These are phyloP conservation scores for Phyllotreta striolata DNA, from an alignment of 2,888 invertebrate species.

Conservation along the genomic window DNA sequence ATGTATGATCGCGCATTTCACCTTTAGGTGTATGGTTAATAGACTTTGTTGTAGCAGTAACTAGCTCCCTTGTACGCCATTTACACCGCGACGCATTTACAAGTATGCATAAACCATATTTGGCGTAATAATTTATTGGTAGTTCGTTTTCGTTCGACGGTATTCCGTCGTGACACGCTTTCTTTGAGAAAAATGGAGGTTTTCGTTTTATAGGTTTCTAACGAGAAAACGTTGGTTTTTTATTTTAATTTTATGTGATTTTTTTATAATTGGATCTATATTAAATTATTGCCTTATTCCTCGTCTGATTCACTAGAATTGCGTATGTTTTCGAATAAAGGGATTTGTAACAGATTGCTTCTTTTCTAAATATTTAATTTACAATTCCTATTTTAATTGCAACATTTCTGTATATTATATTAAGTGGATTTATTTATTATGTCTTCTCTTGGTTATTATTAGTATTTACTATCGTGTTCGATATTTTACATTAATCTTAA, in stretches of 20 bases:
- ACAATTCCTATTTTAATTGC: too few relatives aligned
- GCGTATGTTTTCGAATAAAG: too few relatives aligned
- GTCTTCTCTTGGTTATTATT: too few relatives aligned
- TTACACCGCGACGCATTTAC: slow-evolving; percentile 14
- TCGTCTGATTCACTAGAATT: too few relatives aligned
- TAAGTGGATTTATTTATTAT: too few relatives aligned
- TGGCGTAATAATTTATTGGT: slow-evolving; percentile 21
- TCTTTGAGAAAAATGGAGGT: neutral
- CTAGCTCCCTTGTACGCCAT: slow-evolving; percentile 10
- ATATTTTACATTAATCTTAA: too few relatives aligned
- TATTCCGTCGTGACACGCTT: slow-evolving; percentile 22
- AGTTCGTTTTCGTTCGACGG: slow-evolving; percentile 8
- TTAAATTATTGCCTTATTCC: neutral
- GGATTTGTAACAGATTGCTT: too few relatives aligned
- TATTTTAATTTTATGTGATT: too few relatives aligned
- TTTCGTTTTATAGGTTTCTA: neutral
- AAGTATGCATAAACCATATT: slow-evolving; percentile 22
- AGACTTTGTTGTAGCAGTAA: slow-evolving; percentile 17
- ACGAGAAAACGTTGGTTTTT: neutral
- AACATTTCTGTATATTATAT: too few relatives aligned
- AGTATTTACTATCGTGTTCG: too few relatives aligned
- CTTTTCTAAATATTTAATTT: too few relatives aligned
- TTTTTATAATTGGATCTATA: too few relatives aligned
- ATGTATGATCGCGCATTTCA: slow-evolving; percentile 14
- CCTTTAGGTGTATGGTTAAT: slow-evolving; percentile 21